Evolutionary conservation across 2,888 invertebrate genomes (phyloP), one percentile per base, ranked within the genome.

Genomic region (Aphidius colemani): DNA sequence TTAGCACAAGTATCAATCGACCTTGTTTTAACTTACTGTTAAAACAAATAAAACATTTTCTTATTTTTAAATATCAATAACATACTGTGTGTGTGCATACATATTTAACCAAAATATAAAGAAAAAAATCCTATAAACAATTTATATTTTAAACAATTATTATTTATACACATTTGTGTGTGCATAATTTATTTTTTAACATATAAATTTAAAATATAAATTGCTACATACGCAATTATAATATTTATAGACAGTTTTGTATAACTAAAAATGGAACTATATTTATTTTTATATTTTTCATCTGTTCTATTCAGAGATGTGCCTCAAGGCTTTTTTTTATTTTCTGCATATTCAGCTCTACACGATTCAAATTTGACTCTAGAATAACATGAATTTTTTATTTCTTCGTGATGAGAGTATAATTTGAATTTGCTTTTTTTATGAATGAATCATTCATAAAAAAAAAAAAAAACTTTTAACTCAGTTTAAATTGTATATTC

Each of bases 381-480:
- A 30, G 30, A 30, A 30, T 30, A 30, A 30, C 5, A 30, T 30
- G 30, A 30, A 53, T 41, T n/a, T 7, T 7, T 43, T 53, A 43
- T 4, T 43, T 43, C n/a, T 11, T 2, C 40, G 39, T 51, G 10
- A 50, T 50, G 8, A 55, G 44, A 8, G 9, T 43, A 43, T 44
- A 18, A 43, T 44, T 55, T n/a, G n/a, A 55, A 10, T 45, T 11
- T 39, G 30, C 30, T 30, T 30, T 45, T 50, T 56, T 46, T 63
- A 51, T 63, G 58, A 59, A 63, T 58, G 63, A 58, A 45, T 63
- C 58, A 63, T 63, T 63, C 45, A 41, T 60, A 46, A 56, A 56
- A 40, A 45, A 18, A 51, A 11, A 56, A n/a, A 50, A 45, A 40
- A 39, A n/a, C 8, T n/a, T n/a, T 5, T 30, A 30, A 30, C 30